phyloP scores from a whole-genome alignment of 2,113 vertebrate genomes.

The Mobula birostris region DNA sequence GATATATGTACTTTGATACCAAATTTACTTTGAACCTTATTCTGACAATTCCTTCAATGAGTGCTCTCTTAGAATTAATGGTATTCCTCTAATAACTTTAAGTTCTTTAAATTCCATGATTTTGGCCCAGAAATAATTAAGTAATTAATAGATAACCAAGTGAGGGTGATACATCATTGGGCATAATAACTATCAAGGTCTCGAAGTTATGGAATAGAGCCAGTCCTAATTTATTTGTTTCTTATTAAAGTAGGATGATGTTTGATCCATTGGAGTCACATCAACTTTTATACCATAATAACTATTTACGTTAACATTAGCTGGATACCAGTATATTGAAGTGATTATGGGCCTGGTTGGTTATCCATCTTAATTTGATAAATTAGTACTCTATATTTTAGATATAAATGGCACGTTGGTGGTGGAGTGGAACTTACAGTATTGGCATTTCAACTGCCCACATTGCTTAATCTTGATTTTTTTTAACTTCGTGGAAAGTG shows the following conservation, averaged over 20 bases:
- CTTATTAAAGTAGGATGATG: too few relatives aligned
- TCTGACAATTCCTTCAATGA: not conserved
- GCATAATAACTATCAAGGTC: not conserved
- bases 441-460: not conserved
- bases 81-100: not conserved
- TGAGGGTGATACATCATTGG: not conserved
- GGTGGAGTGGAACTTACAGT: not conserved
- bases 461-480: not conserved
- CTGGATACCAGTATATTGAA: too few relatives aligned
- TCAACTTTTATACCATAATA: too few relatives aligned
- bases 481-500: not conserved
- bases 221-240: not conserved
- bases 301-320: too few relatives aligned
- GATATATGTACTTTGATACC: too few relatives aligned
- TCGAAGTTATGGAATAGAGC: not conserved
- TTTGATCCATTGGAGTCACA: too few relatives aligned
- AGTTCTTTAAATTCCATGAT: not conserved
- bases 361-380: not conserved
- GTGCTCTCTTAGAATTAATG: not conserved
- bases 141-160: not conserved
- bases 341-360: too few relatives aligned
- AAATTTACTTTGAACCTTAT: not conserved
- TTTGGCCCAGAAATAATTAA: not conserved
- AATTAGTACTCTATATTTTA: not conserved
- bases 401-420: not conserved